Percentiles rank a stretch among this genome's conserved stretches.
phyloP scores from a whole-genome alignment of 2,888 invertebrate genomes.

The Lithosia quadra region DNA sequence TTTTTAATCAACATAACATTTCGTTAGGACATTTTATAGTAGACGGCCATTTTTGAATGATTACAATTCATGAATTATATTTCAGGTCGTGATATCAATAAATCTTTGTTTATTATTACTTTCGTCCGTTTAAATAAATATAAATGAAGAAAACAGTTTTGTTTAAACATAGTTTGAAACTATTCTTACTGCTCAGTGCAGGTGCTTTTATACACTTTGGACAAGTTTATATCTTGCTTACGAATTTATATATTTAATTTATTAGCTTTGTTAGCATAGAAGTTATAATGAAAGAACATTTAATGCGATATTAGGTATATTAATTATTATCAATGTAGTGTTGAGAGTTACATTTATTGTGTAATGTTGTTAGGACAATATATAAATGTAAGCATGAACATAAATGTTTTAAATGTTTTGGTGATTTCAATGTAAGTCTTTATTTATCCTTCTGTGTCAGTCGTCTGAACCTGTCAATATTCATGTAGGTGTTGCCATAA shows the following conservation, averaged over 20 bases:
- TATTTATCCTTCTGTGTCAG: background rate
- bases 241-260: constrained; percentile 46
- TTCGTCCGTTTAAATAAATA: constrained; percentile 4
- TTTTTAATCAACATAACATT: background rate
- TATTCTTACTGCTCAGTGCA: constrained; percentile 49
- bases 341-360: constrained; percentile 12
- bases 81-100: background rate
- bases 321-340: constrained; percentile 1
- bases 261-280: constrained; percentile 23
- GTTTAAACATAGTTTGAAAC: constrained; percentile 30
- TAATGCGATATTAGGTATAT: constrained; percentile 4
- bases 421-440: background rate
- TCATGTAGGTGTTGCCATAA: background rate
- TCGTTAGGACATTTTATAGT: background rate
- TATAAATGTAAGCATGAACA: constrained; percentile 3
- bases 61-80: background rate
- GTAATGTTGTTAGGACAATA: constrained; percentile 18
- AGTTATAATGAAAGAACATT: constrained; percentile 19
- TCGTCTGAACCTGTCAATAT: background rate
- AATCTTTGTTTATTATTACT: constrained; percentile 7
- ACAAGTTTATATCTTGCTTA: constrained; percentile 47
- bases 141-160: constrained; percentile 23
- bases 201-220: constrained; percentile 54
- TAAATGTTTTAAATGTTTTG: constrained; percentile 2
- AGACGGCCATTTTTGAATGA: background rate